phyloP scores from a whole-genome alignment of 2,113 vertebrate species.

The Bungarus multicinctus region DNA sequence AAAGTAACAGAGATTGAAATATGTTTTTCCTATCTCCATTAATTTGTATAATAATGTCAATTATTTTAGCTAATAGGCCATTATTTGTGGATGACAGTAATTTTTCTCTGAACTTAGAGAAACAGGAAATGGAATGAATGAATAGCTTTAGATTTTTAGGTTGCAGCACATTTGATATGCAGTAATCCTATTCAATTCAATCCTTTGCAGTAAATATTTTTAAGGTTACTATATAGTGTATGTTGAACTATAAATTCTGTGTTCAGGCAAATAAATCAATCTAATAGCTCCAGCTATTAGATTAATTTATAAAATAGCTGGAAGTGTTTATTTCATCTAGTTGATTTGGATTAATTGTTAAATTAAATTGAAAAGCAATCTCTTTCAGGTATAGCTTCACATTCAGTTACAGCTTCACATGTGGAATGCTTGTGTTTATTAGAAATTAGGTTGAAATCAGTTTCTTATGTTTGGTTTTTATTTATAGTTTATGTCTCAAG shows the following conservation, averaged over 20 bases:
- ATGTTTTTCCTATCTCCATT: background rate
- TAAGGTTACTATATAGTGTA: background rate
- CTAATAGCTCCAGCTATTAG: background rate
- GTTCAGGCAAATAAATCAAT: background rate
- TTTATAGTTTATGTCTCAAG: background rate
- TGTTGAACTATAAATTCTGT: background rate
- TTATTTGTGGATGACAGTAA: background rate
- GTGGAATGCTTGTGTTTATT: background rate
- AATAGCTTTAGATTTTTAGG: background rate
- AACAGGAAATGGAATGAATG: background rate
- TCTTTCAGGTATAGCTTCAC: background rate
- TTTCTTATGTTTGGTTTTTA: background rate
- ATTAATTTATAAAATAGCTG: background rate
- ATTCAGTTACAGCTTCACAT: background rate
- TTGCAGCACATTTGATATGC: background rate
- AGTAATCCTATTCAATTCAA: background rate
- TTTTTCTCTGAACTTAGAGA: background rate
- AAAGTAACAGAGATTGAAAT: background rate
- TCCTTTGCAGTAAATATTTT: background rate
- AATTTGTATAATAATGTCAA: background rate
- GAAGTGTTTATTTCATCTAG: background rate
- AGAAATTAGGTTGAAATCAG: background rate
- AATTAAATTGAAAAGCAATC: background rate
- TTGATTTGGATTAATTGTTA: background rate
- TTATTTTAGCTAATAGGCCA: background rate